These are phyloP conservation scores for Dyspetes luteomarginatus DNA, from an alignment of 2,888 invertebrate genomes.

Conservation along the genomic window DNA sequence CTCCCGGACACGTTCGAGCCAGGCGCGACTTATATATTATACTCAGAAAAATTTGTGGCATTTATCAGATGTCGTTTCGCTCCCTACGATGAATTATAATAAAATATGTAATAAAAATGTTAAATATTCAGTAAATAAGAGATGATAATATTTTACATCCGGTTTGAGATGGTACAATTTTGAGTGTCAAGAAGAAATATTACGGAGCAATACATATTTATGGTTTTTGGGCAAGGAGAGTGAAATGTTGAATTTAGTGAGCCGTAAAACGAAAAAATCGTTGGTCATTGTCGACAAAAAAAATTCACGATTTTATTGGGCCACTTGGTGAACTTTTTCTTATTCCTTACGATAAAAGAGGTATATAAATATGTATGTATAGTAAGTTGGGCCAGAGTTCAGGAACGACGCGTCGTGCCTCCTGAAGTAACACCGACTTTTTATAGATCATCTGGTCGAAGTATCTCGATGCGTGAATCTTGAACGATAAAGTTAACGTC, in stretches of 20 bases:
- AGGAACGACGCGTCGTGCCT: not conserved
- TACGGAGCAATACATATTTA: too few relatives aligned
- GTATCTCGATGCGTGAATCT: constrained; percentile 38
- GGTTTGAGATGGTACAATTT: too few relatives aligned
- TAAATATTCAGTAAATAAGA: too few relatives aligned
- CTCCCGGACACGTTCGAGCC: constrained; percentile 59
- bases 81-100: too few relatives aligned
- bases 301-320: too few relatives aligned
- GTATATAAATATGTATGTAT: too few relatives aligned
- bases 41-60: constrained; percentile 75
- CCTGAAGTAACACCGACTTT: constrained; percentile 23
- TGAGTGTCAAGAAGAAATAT: too few relatives aligned
- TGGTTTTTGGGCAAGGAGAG: too few relatives aligned
- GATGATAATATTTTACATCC: too few relatives aligned
- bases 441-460: constrained; percentile 45
- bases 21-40: constrained; percentile 78
- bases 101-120: too few relatives aligned
- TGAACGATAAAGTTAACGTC: constrained; percentile 44
- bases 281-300: too few relatives aligned
- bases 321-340: constrained; percentile 26
- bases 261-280: constrained; percentile 63
- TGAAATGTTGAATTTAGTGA: constrained; percentile 53
- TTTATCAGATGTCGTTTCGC: too few relatives aligned
- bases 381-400: not conserved
- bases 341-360: constrained; percentile 43